These are phyloP conservation scores for Melinaea marsaeus DNA, from an alignment of 2,888 invertebrate genomes.

Conservation along the genomic window DNA sequence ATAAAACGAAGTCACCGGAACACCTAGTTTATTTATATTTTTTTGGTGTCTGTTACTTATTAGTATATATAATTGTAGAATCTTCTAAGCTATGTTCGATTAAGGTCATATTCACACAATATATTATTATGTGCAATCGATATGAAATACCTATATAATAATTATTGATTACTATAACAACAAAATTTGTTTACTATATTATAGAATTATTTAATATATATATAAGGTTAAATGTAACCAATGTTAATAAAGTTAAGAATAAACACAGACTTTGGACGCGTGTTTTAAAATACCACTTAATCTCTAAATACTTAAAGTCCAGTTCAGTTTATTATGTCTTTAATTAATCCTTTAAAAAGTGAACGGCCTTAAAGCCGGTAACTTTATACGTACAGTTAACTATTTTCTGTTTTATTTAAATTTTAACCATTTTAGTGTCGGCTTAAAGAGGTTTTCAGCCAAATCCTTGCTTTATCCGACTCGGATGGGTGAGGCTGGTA, in stretches of 20 bases:
- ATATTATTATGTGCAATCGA: no score
- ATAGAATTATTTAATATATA: no score
- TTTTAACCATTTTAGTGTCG: slow-evolving; percentile 55
- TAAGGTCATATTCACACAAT: no score
- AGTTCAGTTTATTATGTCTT: not conserved
- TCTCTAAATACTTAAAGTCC: not conserved
- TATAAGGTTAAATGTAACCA: no score
- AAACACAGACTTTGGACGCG: not conserved
- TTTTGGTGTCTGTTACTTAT: no score
- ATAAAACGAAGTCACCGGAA: no score
- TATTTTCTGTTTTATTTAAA: slow-evolving; percentile 47
- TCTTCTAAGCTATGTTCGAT: no score
- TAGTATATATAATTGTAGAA: no score
- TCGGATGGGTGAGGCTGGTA: slow-evolving; percentile 47
- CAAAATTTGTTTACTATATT: no score
- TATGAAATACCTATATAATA: no score
- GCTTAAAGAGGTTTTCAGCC: slow-evolving; percentile 54
- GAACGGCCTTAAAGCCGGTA: slow-evolving; percentile 1
- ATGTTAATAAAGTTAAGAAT: not conserved
- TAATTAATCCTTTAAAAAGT: slow-evolving; percentile 3
- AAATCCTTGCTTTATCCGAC: slow-evolving; percentile 62
- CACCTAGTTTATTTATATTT: no score
- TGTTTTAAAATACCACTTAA: not conserved
- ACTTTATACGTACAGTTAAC: slow-evolving; percentile 24
- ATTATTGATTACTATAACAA: no score